phyloP scores from a whole-genome alignment of 2,797 vertebrate species.

The Lerista edwardsae region DNA sequence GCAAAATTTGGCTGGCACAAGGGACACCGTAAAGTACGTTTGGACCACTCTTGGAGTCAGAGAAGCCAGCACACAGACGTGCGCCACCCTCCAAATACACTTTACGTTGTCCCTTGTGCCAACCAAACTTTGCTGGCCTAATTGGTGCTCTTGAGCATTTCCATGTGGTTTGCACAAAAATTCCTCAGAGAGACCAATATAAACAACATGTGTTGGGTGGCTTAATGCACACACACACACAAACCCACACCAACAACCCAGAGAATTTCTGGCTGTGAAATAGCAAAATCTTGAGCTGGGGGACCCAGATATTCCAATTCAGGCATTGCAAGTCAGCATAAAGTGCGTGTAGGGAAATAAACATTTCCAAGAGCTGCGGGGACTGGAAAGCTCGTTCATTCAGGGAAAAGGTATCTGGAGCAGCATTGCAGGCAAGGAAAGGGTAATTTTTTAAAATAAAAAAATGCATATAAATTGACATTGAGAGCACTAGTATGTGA shows the following conservation, averaged over 20 bases:
- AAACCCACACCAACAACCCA: no score
- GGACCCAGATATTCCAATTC: no score
- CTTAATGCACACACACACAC: background rate
- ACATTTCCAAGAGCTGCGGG: background rate
- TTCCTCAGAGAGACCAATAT: background rate
- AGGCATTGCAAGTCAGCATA: background rate
- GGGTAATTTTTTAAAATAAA: constrained; percentile 42
- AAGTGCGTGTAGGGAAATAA: background rate
- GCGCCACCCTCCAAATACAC: no score
- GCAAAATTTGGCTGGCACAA: no score
- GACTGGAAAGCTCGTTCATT: constrained; percentile 35
- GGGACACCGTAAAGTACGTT: no score
- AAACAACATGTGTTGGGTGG: background rate
- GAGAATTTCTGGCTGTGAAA: background rate
- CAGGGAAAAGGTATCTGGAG: constrained; percentile 32
- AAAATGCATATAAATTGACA: constrained; percentile 2
- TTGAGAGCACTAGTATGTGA: constrained; percentile 30
- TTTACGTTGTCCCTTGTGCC: no score
- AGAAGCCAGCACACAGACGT: no score
- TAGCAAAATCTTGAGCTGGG: background rate
- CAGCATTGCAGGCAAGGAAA: constrained; percentile 25
- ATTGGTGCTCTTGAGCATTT: background rate
- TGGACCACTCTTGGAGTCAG: no score
- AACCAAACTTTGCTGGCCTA: no score
- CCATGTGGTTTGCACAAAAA: no score